A percentile compares a stretch with the other conserved stretches of the same genome.
Conservation (phyloP, 2,888 invertebrate genomes). For the Emmelina monodactyla region DNA sequence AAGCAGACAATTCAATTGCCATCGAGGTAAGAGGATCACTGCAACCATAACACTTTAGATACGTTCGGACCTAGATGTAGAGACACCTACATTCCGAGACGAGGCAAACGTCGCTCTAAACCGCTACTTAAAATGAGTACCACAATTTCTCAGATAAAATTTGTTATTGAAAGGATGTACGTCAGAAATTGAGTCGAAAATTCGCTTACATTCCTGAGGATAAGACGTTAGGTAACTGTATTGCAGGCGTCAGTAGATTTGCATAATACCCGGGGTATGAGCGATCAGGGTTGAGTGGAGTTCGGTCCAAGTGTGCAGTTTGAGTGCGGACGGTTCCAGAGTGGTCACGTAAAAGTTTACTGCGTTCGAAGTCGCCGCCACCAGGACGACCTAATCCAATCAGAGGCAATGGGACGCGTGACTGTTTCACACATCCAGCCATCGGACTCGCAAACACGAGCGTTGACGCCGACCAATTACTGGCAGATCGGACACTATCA, state of each 20-base stretch:
- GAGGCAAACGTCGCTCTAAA: slow-evolving; percentile 3
- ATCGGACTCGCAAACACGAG: slow-evolving; percentile 10
- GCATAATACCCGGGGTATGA: slow-evolving; percentile 41
- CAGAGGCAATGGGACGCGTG: slow-evolving; percentile 54
- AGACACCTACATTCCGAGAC: too few species aligned
- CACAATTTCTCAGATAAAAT: background rate
- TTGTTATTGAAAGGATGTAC: slow-evolving; percentile 1
- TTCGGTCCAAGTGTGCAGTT: slow-evolving; percentile 24
- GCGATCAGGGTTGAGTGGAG: slow-evolving; percentile 32
- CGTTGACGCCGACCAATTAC: too few species aligned
- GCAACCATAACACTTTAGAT: slow-evolving; percentile 30
- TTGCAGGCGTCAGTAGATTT: slow-evolving; percentile 36
- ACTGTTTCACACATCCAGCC: slow-evolving; percentile 49
- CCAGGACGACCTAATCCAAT: slow-evolving; percentile 61
- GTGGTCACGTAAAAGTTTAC: slow-evolving; percentile 66
- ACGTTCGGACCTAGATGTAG: too few species aligned
- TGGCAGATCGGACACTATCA: too few species aligned
- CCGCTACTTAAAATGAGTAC: background rate
- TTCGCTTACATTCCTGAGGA: slow-evolving; percentile 16
- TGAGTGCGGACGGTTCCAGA: slow-evolving; percentile 49
- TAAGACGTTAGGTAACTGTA: slow-evolving; percentile 27
- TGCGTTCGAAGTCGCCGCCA: slow-evolving; percentile 52
- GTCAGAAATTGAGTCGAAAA: background rate
- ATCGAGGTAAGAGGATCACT: slow-evolving; percentile 50
- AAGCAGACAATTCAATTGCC: slow-evolving; percentile 31